phyloP scores from a whole-genome alignment of 2,797 vertebrate species.

The Gastrophryne carolinensis region DNA sequence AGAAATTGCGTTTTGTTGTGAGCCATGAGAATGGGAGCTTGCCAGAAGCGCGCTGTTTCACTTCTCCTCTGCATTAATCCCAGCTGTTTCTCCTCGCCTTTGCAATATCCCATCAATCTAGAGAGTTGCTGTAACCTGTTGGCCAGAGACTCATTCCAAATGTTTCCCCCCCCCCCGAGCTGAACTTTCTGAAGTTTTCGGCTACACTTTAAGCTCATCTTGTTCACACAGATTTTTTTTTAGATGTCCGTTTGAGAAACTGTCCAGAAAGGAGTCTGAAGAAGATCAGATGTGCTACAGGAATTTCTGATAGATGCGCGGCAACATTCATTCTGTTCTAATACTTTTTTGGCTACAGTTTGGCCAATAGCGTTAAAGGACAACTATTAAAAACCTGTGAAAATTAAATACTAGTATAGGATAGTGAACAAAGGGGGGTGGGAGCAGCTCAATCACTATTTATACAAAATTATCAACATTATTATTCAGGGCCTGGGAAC shows the following conservation, averaged over 20 bases:
- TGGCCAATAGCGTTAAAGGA: no score
- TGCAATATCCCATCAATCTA: conserved; percentile 44
- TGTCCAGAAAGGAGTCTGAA: conserved; percentile 39
- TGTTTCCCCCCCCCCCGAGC: conserved; percentile 6
- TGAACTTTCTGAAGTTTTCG: conserved; percentile 42
- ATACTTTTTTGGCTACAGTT: no score
- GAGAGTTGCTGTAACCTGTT: conserved; percentile 33
- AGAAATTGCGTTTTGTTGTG: conserved; percentile 10
- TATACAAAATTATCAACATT: no score
- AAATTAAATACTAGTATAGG: no score
- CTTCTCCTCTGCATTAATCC: conserved; percentile 46
- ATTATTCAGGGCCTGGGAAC: no score
- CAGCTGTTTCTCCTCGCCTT: conserved; percentile 44
- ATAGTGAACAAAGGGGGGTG: no score
- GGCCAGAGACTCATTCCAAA: conserved; percentile 44
- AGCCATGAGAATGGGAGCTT: conserved; percentile 39
- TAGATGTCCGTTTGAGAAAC: conserved; percentile 22
- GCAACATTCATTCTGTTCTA: no score
- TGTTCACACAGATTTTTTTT: conserved; percentile 38
- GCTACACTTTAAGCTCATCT: conserved; percentile 9
- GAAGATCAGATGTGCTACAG: conserved; percentile 25
- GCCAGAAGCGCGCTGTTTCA: conserved; percentile 44
- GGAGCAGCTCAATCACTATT: no score
- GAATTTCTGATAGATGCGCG: no score
- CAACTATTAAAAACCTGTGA: no score